Evolutionary conservation across 2,113 vertebrate genomes (phyloP), one percentile per base, ranked within the genome.

Genomic region (Chaetorhynchus papuensis): DNA sequence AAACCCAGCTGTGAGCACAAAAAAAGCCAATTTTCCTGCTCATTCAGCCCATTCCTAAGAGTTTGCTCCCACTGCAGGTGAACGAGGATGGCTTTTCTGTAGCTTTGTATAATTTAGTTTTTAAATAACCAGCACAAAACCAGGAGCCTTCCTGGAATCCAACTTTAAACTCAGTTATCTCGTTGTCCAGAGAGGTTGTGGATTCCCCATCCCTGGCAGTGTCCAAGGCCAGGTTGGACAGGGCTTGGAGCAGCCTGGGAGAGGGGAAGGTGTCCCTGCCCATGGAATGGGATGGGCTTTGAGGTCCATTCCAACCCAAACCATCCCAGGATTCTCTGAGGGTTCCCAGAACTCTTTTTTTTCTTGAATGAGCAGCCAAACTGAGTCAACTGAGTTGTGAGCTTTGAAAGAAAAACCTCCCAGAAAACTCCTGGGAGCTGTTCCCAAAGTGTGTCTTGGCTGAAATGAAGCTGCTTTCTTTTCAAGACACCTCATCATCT

Each of bases 121-220:
- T 69, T n/a, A 47, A 94, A n/a, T 45, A 50, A 41, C 10, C 33
- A 50, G 20, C 59, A 35, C 41, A 49, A 70, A 66, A 16, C 24
- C 50, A 1, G 1, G n/a, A 56, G 10, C 54, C 24, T 47, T 81
- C 16, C 26, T 60, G 2, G 27, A 61, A 24, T 21, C 31, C 2
- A 5, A 6, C 8, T 12, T 15, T 31, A 1, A 5, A 3, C 39
- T 28, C 28, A 3, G 3, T 42, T 14, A 3, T 11, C 30, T 42
- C 50, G 4, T 2, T 53, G 10, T 41, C 64, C 65, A 21, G 24
- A 26, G 14, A 21, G 26, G 11, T 4, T 11, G 9, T n/a, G 65
- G 13, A 5, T n/a, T 27, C 8, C 37, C 30, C 60, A 9, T 31
- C 61, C 84, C 47, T 70, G 64, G 22, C 3, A 21, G 7, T 15